Base-by-base conservation (phyloP, 2,888 invertebrate genomes). In the Cantharis rufa region DNA sequence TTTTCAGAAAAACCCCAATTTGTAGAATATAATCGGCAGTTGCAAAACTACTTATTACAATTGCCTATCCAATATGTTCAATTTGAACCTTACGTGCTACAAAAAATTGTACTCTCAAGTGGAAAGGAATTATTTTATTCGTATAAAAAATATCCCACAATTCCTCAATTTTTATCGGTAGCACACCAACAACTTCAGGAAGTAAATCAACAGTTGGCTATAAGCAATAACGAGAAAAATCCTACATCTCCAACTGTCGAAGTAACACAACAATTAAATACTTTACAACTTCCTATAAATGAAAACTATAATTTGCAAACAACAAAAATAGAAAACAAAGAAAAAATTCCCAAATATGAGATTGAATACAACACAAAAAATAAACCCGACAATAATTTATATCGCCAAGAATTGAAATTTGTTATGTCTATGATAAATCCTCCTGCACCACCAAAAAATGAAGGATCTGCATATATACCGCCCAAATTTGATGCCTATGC, bases 21-120 rank as follows among this genome's bases (percentile, higher is more conserved):
- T 48, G 64, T 3, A 21, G 64, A 66, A 66, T 21, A 21, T n/a
- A 18, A 15, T 9, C 2, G 13, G 2, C 21, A 66, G 11, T 28
- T 28, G 13, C 69, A 69, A n/a, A 28, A 16, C 2, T 21, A 21
- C 15, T 66, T 66, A 21, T 21, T 66, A 7, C 77, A 69, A 75
- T 81, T 66, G 76, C 83, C 79, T 70, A 81, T 86, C 9, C 86
- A 85, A 81, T 87, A 85, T 75, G 86, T 87, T 15, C 85, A 86
- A 75, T 81, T 87, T n/a, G 87, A 88, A 80, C 88, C 88, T 4
- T 84, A 87, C n/a, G 85, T 87, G 24, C 81, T 87, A 66, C 88
- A 88, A 78, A 87, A 87, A 82, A 86, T 86, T 7, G 82, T 87
- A 62, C 76, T 87, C 64, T 86, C 83, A 64, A 86, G 87, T 75